These are phyloP conservation scores for Eristalinus sepulchralis DNA, from an alignment of 2,888 invertebrate genomes.

Conservation along the genomic window DNA sequence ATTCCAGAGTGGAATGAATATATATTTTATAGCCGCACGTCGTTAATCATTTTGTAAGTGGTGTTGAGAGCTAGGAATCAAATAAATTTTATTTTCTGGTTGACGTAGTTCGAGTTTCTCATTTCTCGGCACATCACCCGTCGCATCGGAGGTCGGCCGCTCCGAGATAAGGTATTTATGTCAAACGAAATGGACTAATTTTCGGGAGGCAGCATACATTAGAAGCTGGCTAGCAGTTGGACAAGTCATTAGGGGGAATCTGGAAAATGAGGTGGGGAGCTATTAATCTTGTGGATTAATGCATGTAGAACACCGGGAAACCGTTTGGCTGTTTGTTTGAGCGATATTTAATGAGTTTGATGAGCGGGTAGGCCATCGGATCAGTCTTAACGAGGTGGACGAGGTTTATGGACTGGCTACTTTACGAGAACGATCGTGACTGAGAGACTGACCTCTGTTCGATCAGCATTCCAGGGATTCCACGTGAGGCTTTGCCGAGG, in stretches of 20 bases:
- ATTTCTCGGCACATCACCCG: background rate
- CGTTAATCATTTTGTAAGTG: conserved; percentile 64
- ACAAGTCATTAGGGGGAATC: background rate
- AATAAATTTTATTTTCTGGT: conserved; percentile 2
- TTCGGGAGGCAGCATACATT: background rate
- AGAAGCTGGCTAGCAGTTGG: background rate
- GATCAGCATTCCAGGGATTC: background rate
- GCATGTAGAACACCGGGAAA: background rate
- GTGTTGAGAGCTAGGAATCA: conserved; percentile 43
- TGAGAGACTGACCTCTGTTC: background rate
- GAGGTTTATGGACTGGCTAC: background rate
- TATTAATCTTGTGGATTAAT: background rate
- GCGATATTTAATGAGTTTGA: background rate
- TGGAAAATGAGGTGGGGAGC: background rate
- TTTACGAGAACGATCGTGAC: background rate
- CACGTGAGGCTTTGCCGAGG: background rate
- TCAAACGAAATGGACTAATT: conserved; percentile 28
- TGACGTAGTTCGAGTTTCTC: background rate
- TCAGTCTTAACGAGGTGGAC: background rate
- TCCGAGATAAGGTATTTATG: conserved; percentile 1
- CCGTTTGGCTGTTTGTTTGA: background rate
- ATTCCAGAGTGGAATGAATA: conserved; percentile 49
- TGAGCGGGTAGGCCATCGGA: background rate
- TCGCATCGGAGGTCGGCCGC: background rate
- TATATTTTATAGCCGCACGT: conserved; percentile 62